Conservation (phyloP, 2,888 invertebrate species). For the Lucinisca nassula region DNA sequence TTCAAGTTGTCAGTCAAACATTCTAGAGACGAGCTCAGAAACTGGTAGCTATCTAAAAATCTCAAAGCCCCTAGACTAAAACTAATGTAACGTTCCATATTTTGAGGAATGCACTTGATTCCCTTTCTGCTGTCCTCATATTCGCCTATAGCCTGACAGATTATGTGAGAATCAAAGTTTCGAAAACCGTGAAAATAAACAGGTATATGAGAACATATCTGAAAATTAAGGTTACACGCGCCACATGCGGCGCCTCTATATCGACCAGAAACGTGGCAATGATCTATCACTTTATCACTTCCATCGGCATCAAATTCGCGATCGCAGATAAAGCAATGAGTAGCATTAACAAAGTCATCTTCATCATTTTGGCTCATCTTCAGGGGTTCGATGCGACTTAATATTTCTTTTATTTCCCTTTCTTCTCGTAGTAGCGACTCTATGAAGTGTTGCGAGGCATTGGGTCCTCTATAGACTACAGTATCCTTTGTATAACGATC, state of each 20-base stretch:
- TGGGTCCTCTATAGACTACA: conserved; percentile 43
- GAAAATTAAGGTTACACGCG: conserved; percentile 6
- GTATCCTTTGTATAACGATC: conserved; percentile 43
- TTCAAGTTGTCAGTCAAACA: not conserved
- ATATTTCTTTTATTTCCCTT: conserved; percentile 30
- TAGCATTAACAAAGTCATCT: conserved; percentile 15
- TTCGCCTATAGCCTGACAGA: not conserved
- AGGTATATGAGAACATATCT: not conserved
- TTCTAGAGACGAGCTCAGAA: conserved; percentile 20
- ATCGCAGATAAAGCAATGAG: conserved; percentile 43
- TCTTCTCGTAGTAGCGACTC: conserved; percentile 38
- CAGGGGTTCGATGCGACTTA: conserved; percentile 39
- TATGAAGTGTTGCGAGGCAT: conserved; percentile 39
- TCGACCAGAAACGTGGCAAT: too few species aligned
- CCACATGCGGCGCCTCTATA: not conserved
- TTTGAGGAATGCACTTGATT: conserved; percentile 32
- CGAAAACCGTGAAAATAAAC: conserved; percentile 34
- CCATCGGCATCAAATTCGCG: conserved; percentile 8
- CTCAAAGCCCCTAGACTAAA: conserved; percentile 12
- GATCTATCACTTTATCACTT: too few species aligned
- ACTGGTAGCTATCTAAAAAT: conserved; percentile 36
- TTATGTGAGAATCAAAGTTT: conserved; percentile 17
- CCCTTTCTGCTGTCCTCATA: not conserved
- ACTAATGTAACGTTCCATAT: conserved; percentile 28
- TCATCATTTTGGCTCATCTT: conserved; percentile 16